A percentile compares a stretch with the other conserved stretches of the same genome.
Evolutionary conservation across 2,888 invertebrate genomes (phyloP).

Genomic region (Nephrotoma flavescens): DNA sequence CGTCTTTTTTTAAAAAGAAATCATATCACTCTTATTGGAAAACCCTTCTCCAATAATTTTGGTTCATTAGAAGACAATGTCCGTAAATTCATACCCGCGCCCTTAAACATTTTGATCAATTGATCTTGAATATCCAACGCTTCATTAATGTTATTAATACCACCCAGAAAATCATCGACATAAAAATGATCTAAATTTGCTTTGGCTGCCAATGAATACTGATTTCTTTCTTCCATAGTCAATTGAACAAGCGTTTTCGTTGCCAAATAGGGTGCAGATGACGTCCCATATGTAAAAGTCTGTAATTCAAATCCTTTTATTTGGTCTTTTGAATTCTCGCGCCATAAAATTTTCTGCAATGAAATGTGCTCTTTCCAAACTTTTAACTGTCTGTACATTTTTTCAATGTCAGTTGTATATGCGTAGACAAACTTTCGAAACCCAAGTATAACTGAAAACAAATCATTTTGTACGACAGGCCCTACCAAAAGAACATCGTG

Average conservation of each 20-base stretch:
- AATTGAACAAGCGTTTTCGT: conserved; percentile 10
- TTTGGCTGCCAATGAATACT: conserved; percentile 11
- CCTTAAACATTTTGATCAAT: too few species aligned
- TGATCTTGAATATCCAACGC: too few species aligned
- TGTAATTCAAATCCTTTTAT: conserved; percentile 11
- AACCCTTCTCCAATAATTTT: too few species aligned
- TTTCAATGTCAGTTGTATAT: conserved; percentile 16
- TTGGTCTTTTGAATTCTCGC: conserved; percentile 4
- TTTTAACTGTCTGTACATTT: conserved; percentile 8
- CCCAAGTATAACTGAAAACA: neutral
- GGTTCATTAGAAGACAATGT: too few species aligned
- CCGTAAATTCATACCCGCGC: neutral
- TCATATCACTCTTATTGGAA: too few species aligned
- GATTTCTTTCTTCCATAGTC: conserved; percentile 9
- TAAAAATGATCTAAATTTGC: conserved; percentile 8
- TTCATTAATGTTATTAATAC: too few species aligned
- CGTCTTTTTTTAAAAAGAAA: too few species aligned
- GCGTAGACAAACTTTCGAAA: conserved; percentile 8
- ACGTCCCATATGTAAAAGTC: conserved; percentile 14
- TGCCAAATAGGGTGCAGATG: conserved; percentile 12
- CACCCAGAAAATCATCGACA: conserved; percentile 9
- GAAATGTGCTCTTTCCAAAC: conserved; percentile 10
- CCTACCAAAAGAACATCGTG: conserved; percentile 9
- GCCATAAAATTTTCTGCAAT: conserved; percentile 15
- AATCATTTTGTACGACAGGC: conserved; percentile 7